phyloP scores from a whole-genome alignment of 1,140 invertebrate species.

The Gryllus bimaculatus region DNA sequence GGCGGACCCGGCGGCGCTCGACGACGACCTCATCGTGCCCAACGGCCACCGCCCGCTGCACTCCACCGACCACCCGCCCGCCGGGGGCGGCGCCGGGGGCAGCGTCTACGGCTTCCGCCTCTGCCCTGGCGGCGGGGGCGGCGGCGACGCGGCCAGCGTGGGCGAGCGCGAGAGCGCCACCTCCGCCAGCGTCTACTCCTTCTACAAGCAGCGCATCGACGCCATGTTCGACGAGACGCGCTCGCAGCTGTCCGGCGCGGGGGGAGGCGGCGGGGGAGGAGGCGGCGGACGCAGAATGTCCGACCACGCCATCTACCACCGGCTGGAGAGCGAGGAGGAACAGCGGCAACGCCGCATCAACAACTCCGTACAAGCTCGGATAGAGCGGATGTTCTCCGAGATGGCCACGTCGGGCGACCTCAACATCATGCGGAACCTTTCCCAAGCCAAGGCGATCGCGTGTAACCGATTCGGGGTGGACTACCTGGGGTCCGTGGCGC shows the following conservation, averaged over 20 bases:
- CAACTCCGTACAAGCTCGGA: slow-evolving; percentile 71
- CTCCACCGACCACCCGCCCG: no score
- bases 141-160: not conserved
- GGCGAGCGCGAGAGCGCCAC: slow-evolving; percentile 12
- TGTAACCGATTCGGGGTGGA: slow-evolving; percentile 55
- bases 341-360: slow-evolving; percentile 23
- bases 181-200: slow-evolving; percentile 46
- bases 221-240: slow-evolving; percentile 64
- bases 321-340: slow-evolving; percentile 9
- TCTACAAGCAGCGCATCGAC: slow-evolving; percentile 73
- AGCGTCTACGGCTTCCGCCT: not conserved
- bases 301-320: not conserved
- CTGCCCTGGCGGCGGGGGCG: not conserved
- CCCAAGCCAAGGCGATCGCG: slow-evolving; percentile 28
- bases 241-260: slow-evolving; percentile 26
- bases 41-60: not conserved
- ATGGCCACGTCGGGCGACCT: slow-evolving; percentile 39
- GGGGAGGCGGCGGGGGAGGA: not conserved
- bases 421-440: slow-evolving; percentile 11
- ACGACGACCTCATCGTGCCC: not conserved
- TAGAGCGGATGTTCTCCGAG: slow-evolving; percentile 76
- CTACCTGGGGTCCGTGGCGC: slow-evolving; percentile 68
- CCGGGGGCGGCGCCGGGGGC: not conserved
- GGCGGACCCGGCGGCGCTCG: not conserved
- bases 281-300: not conserved